A percentile compares a stretch with the other conserved stretches of the same genome.
Evolutionary conservation across 2,113 vertebrate genomes (phyloP).

Genomic region (Halcyon senegalensis): DNA sequence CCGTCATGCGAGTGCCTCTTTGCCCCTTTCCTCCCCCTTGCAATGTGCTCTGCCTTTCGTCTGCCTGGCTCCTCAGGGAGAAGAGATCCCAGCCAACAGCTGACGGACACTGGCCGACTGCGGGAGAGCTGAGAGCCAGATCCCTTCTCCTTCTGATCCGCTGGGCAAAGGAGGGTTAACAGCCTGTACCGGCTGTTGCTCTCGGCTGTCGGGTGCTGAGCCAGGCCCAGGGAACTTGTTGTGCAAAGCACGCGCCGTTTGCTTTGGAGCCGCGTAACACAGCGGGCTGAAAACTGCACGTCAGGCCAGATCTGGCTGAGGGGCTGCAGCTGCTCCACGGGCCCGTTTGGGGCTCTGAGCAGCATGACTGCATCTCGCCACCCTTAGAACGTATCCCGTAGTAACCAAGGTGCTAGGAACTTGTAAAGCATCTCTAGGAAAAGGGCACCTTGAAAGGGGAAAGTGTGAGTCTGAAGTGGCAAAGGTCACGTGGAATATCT

Average conservation of each 20-base stretch:
- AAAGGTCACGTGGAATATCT: not conserved
- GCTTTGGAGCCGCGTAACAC: not conserved
- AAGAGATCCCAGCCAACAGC: not conserved
- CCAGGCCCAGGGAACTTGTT: not conserved
- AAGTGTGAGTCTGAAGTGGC: not conserved
- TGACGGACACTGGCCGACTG: not conserved
- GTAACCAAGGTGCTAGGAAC: not conserved
- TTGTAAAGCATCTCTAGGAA: not conserved
- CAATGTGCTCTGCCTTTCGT: not conserved
- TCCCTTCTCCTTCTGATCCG: not conserved
- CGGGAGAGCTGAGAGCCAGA: not conserved
- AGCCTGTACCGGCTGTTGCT: slow-evolving; percentile 11
- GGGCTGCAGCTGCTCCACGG: not conserved
- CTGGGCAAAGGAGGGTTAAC: not conserved
- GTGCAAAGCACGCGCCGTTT: not conserved
- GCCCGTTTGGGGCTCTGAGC: not conserved
- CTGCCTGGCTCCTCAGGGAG: not conserved
- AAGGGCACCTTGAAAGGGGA: not conserved
- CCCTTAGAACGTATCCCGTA: not conserved
- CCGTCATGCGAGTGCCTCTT: not conserved
- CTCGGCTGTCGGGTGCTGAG: not conserved
- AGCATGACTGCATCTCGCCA: not conserved
- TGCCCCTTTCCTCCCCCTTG: not conserved
- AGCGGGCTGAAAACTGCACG: accelerated
- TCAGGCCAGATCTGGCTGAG: not conserved